Base-by-base conservation (phyloP, 2,888 invertebrate species). In the Choristoneura rosaceana region DNA sequence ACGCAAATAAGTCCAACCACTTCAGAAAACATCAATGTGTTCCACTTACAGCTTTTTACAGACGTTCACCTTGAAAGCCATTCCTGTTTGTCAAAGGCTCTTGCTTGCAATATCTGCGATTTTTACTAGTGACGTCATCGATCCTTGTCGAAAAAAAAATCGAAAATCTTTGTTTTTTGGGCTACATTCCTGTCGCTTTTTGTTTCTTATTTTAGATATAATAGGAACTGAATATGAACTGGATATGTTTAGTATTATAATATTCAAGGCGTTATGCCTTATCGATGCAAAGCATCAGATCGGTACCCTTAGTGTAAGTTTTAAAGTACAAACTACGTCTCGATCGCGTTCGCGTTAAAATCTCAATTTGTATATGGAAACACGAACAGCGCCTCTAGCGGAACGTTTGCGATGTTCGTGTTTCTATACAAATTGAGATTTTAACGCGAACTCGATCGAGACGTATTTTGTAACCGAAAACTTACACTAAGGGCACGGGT, bases 1-100 rank as follows among this genome's bases (percentile, higher is more conserved):
- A 81, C 80, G 79, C 77, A 80, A 81, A 80, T 78, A 80, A 76
- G 68, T 74, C 70, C 62, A 74, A 69, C 73, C 68, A 50, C 33
- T 64, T 63, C 59, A 52, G 50, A 63, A 50, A 45, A 59, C 41
- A 43, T 59, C 69, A 64, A 73, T 45, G 41, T 9, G 52, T 5
- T 47, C 50, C 8, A 38, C 52, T 65, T 52, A 12, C 64, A 52
- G 17, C 52, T 52, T 55, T 66, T 50, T 50, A 50, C 50, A 34
- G 25, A 10, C 14, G 65, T 50, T 66, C 52, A 66, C 65, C 52
- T 66, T 65, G 64, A 66, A 43, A 33, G 61, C 43, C 55, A n/a
- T 69, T 52, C 34, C 58, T 25, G 58, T 38, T 55, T 43, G 12
- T 17, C 47, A 50, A 63, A 61, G 15, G 45, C 14, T 38, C 38